phyloP scores from a whole-genome alignment of 2,113 vertebrate genomes.

The Loxodonta africana region DNA sequence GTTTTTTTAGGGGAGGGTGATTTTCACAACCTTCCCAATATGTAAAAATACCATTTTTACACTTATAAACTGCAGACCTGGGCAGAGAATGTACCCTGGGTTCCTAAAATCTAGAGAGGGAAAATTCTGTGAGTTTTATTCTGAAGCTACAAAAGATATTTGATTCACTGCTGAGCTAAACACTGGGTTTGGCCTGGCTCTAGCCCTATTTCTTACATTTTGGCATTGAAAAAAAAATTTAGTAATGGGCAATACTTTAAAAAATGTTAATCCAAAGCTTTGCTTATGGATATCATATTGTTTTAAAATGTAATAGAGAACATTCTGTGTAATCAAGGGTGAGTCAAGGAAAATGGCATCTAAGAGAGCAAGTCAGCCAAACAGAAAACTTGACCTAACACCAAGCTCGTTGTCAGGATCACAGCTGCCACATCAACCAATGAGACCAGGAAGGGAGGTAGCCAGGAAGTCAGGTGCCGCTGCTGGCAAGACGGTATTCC shows the following conservation, averaged over 20 bases:
- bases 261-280: conserved; percentile 82
- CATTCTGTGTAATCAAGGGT: conserved; percentile 77
- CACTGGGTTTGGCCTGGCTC: conserved; percentile 80
- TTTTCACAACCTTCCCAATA: conserved; percentile 82
- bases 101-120: conserved; percentile 61
- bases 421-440: conserved; percentile 78
- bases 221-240: conserved; percentile 67
- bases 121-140: conserved; percentile 72
- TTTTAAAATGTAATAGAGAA: conserved; percentile 84
- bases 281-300: conserved; percentile 80
- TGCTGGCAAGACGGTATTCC: conserved; percentile 75
- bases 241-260: conserved; percentile 71
- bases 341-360: conserved; percentile 85
- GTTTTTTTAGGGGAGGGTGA: not conserved
- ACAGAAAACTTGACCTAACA: conserved; percentile 82
- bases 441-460: conserved; percentile 41
- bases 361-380: conserved; percentile 77
- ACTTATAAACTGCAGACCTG: conserved; percentile 65
- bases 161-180: conserved; percentile 81
- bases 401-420: conserved; percentile 58
- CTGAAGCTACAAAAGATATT: conserved; percentile 80
- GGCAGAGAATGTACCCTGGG: conserved; percentile 66
- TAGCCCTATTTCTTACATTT: conserved; percentile 82
- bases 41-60: conserved; percentile 74
- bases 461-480: conserved; percentile 84